Percentiles rank a stretch among this genome's conserved stretches.
These are phyloP conservation scores for Daphoenositta chrysoptera DNA, from an alignment of 2,113 vertebrate genomes.

Conservation along the genomic window DNA sequence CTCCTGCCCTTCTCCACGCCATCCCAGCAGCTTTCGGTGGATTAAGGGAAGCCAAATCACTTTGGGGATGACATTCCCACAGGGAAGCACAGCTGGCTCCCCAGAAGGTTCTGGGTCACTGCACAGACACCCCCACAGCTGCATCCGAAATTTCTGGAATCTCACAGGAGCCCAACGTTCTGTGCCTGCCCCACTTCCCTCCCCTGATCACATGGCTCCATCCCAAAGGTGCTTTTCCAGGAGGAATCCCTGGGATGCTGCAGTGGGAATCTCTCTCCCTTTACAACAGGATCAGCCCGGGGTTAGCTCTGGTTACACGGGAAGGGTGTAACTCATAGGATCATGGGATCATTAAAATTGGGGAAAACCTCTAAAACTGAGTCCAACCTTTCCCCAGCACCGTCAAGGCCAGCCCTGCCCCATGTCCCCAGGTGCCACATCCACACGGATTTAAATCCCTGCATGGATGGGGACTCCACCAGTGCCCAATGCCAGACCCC, in stretches of 20 bases:
- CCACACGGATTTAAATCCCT: background rate
- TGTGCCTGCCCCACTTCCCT: background rate
- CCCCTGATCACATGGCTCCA: background rate
- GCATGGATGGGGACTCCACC: background rate
- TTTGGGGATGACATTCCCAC: background rate
- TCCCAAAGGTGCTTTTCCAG: background rate
- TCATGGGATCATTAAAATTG: background rate
- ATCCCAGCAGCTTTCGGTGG: background rate
- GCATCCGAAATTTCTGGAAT: accelerated
- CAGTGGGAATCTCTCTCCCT: background rate
- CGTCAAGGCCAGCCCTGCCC: background rate
- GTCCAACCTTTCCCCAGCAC: background rate
- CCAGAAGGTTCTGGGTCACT: background rate
- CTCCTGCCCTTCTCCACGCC: background rate
- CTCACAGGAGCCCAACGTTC: background rate
- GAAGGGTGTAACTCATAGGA: background rate
- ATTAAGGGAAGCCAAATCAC: background rate
- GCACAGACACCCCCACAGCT: background rate
- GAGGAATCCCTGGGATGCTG: background rate
- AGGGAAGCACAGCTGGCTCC: background rate
- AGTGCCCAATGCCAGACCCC: background rate
- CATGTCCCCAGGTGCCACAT: background rate
- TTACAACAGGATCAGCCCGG: background rate
- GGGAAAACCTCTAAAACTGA: background rate
- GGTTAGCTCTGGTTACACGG: background rate